Base-by-base conservation (phyloP, 2,797 vertebrate genomes). In the Masticophis lateralis region DNA sequence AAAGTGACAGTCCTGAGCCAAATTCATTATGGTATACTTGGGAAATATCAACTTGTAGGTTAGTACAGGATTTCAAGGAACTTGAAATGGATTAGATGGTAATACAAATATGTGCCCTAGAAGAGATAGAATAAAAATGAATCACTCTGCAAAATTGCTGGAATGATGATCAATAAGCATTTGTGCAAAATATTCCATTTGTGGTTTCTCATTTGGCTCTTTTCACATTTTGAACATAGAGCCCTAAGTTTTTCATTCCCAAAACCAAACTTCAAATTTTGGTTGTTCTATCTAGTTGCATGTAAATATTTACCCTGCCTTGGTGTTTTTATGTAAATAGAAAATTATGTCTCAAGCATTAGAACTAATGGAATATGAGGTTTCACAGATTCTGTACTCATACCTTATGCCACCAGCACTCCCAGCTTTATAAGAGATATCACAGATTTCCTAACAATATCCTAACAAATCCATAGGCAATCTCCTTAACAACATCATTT, bases 111-210 rank as follows among this genome's bases (percentile, higher is more conserved):
- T 56, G 69, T 47, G 47, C 32, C 13, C 53, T 37, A 93, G 92
- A 94, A 91, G 87, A 95, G 55, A 53, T 90, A 95, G 91, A 92
- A 61, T 63, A 89, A 5, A 88, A 27, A 28, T 51, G 20, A 83
- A 93, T 91, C n/a, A 22, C 22, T 51, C 66, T 87, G 37, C 32
- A 93, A 69, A 43, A 47, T 66, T 69, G 86, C 63, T 32, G 53
- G 55, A 37, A 51, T 27, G 12, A 25, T 28, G 32, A 55, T 28
- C 32, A 69, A n/a, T 51, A 87, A 6, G 56, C 5, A 59, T 87
- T 89, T n/a, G 7, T 43, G 53, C 18, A 59, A 43, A 89, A 59
- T 61, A 79, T 28, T 88, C 25, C 32, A 90, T 47, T 47, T 37
- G 1, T 27, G 53, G 25, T 25, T n/a, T 53, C 32, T 89, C 20